phyloP scores from a whole-genome alignment of 2,797 vertebrate genomes.

The Emydoidea blandingii region DNA sequence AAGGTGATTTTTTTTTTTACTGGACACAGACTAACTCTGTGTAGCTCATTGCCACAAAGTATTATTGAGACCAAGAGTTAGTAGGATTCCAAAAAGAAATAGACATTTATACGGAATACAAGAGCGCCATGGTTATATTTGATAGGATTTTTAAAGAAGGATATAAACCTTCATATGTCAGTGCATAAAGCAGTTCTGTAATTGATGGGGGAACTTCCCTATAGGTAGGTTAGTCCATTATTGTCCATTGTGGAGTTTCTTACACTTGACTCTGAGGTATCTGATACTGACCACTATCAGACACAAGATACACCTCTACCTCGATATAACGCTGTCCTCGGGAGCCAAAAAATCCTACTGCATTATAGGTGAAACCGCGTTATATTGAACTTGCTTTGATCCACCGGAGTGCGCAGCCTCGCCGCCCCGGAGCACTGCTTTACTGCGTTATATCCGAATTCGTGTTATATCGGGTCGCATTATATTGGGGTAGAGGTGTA shows the following conservation, averaged over 20 bases:
- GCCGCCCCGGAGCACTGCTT: too few species aligned
- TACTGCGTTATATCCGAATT: too few species aligned
- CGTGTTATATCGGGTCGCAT: too few species aligned
- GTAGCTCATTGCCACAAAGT: neutral
- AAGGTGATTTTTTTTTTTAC: neutral
- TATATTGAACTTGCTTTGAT: too few species aligned
- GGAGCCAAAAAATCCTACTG: too few species aligned
- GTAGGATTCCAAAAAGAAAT: neutral
- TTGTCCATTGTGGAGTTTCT: neutral
- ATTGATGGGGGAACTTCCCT: neutral
- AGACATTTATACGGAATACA: neutral
- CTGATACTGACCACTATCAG: neutral
- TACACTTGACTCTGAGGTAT: neutral
- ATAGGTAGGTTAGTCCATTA: neutral
- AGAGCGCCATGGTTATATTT: neutral
- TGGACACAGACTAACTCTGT: conserved; percentile 10
- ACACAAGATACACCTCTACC: neutral
- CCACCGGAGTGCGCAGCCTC: too few species aligned
- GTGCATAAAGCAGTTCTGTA: neutral
- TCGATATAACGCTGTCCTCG: too few species aligned
- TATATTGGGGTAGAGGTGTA: too few species aligned
- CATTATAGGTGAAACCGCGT: too few species aligned
- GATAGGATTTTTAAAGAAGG: neutral
- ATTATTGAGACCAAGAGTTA: neutral
- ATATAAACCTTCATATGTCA: neutral